These are phyloP conservation scores for Ophraella communa DNA, from an alignment of 2,888 invertebrate species.

Conservation along the genomic window DNA sequence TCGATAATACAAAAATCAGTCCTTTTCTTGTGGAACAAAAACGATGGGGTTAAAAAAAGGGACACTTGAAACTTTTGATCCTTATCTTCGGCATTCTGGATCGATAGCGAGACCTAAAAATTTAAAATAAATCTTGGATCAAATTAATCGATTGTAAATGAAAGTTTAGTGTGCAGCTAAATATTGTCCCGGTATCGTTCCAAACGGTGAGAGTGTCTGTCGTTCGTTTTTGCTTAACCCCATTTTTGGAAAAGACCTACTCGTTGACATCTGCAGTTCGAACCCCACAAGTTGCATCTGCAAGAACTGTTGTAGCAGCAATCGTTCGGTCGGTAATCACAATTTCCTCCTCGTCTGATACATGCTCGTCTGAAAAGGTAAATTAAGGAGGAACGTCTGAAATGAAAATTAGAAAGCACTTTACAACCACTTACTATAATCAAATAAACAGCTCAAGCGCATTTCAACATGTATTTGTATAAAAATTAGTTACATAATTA, in stretches of 20 bases:
- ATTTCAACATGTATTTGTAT: too few relatives aligned
- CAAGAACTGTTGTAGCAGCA: conserved; percentile 88
- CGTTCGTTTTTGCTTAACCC: conserved; percentile 64
- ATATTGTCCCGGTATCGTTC: conserved; percentile 24
- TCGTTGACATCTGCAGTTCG: conserved; percentile 87
- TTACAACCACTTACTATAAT: conserved; percentile 49
- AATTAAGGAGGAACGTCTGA: conserved; percentile 83
- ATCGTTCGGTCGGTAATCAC: conserved; percentile 83
- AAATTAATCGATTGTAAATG: neutral
- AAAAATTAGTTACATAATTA: too few relatives aligned
- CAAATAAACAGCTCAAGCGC: conserved; percentile 9
- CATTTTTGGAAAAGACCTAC: conserved; percentile 89
- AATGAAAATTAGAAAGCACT: conserved; percentile 65
- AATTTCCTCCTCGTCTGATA: conserved; percentile 80
- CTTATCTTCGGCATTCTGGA: conserved; percentile 9
- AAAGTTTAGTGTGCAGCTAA: neutral
- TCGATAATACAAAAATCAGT: conserved; percentile 40
- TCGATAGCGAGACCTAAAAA: conserved; percentile 10
- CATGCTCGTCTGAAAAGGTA: conserved; percentile 87
- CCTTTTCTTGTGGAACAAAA: conserved; percentile 27
- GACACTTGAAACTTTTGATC: conserved; percentile 31
- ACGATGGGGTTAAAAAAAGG: conserved; percentile 15
- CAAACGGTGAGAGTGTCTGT: conserved; percentile 42
- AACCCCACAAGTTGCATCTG: conserved; percentile 88
- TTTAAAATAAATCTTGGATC: neutral